phyloP scores from a whole-genome alignment of 2,797 vertebrate species.

The Psittacula echo region DNA sequence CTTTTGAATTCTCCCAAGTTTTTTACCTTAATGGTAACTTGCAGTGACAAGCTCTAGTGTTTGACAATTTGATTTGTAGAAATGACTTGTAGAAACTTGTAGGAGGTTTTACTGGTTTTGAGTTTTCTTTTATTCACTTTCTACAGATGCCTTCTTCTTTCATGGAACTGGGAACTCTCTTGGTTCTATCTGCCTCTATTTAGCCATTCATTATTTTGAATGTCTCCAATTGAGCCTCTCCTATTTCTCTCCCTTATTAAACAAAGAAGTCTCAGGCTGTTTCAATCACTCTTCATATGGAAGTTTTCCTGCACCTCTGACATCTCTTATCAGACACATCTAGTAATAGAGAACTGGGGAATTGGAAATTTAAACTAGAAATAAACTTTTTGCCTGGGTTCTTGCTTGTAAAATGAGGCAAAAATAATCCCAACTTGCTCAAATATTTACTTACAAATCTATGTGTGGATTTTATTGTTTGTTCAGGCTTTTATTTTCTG shows the following conservation, averaged over 20 bases:
- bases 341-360: neutral
- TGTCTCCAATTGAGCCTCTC: neutral
- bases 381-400: neutral
- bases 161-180: neutral
- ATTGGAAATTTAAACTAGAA: neutral
- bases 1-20: neutral
- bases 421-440: neutral
- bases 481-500: neutral
- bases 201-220: neutral
- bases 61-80: neutral
- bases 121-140: neutral
- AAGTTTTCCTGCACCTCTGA: neutral
- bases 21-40: neutral
- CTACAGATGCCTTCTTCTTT: neutral
- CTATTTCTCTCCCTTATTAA: neutral
- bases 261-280: neutral
- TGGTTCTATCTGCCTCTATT: neutral
- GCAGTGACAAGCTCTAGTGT: neutral
- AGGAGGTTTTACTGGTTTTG: neutral
- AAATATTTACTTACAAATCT: neutral
- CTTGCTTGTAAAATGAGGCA: neutral
- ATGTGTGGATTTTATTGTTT: neutral
- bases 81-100: neutral
- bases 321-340: neutral
- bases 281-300: neutral